Conservation (phyloP, 2,888 invertebrate genomes). For the Andrena chrysosceles region DNA sequence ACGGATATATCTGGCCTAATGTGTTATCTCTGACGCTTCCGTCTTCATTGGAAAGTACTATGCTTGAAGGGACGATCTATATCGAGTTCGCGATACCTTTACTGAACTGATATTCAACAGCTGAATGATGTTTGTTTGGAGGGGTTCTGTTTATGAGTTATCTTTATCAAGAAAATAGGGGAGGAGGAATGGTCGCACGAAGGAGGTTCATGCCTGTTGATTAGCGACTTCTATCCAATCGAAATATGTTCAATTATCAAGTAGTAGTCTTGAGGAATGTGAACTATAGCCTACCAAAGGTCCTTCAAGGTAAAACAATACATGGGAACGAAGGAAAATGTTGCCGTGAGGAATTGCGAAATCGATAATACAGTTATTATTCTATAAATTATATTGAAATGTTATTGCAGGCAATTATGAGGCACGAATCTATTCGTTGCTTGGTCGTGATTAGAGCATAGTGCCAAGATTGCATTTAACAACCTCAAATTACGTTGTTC, state of each 20-base stretch:
- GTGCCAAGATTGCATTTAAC: slow-evolving; percentile 55
- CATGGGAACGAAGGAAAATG: not conserved
- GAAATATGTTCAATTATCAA: no score
- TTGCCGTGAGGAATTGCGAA: not conserved
- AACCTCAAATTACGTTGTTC: slow-evolving; percentile 66
- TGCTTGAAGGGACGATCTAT: not conserved
- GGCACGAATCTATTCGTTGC: slow-evolving; percentile 49
- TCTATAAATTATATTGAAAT: slow-evolving; percentile 5
- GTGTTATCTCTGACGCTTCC: slow-evolving; percentile 5
- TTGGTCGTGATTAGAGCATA: slow-evolving; percentile 49
- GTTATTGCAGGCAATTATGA: slow-evolving; percentile 22
- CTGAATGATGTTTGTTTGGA: no score
- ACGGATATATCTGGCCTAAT: not conserved
- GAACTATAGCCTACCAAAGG: not conserved
- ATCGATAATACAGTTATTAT: slow-evolving; percentile 31
- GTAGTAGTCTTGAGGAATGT: no score
- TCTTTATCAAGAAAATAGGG: no score
- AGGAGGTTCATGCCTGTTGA: no score
- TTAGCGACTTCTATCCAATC: no score
- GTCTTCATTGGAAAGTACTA: not conserved
- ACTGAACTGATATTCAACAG: not conserved
- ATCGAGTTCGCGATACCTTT: not conserved
- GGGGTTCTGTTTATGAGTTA: no score
- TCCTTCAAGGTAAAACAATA: not conserved
- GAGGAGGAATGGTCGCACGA: no score